phyloP scores from a whole-genome alignment of 1,140 invertebrate genomes.

The Trigoniulus corallinus region DNA sequence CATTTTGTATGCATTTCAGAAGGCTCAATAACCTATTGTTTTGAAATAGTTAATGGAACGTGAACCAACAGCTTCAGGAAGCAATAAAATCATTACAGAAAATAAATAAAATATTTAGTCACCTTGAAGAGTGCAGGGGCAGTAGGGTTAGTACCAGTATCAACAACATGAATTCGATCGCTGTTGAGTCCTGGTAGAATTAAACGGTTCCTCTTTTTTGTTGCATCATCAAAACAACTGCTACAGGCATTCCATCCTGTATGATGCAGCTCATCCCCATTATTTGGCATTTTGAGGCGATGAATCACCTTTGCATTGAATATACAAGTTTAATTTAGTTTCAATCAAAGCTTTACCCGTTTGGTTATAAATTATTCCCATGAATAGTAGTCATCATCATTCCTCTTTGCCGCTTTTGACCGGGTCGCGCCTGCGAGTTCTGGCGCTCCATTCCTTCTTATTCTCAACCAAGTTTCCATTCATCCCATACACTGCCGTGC shows the following conservation, averaged over 20 bases:
- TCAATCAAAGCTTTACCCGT: too few species aligned
- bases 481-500: too few species aligned
- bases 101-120: neutral
- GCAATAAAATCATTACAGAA: too few species aligned
- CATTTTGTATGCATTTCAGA: constrained; percentile 45
- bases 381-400: too few species aligned
- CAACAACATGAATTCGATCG: constrained; percentile 69
- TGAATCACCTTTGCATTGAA: constrained; percentile 77
- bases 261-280: constrained; percentile 84
- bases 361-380: too few species aligned
- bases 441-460: too few species aligned
- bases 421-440: too few species aligned
- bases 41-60: too few species aligned
- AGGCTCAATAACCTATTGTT: constrained; percentile 36
- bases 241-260: constrained; percentile 93
- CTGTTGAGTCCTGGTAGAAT: constrained; percentile 68
- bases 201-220: constrained; percentile 51
- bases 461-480: too few species aligned
- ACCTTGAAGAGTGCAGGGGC: constrained; percentile 45
- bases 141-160: constrained; percentile 50
- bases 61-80: too few species aligned
- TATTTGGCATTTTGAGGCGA: constrained; percentile 54
- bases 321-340: too few species aligned
- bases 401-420: too few species aligned
- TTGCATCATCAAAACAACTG: constrained; percentile 53